phyloP scores from a whole-genome alignment of 2,888 invertebrate species.

The Dendrolimus pini region DNA sequence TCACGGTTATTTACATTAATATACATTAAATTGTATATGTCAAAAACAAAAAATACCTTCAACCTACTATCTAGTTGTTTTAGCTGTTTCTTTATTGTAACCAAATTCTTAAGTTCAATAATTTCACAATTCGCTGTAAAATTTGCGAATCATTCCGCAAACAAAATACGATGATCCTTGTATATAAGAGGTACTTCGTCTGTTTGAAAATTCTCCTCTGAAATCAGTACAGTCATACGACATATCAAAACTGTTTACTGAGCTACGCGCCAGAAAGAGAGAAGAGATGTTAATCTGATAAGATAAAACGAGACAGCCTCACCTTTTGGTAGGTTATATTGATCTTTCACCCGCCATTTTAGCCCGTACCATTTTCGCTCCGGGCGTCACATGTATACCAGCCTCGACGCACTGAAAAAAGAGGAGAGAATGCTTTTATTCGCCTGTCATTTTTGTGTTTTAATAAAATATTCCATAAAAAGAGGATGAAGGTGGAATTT shows the following conservation, averaged over 20 bases:
- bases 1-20: too few species aligned
- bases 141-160: neutral
- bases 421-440: slow-evolving; percentile 60
- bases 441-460: slow-evolving; percentile 61
- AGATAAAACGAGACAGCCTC: slow-evolving; percentile 39
- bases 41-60: too few species aligned
- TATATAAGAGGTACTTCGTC: neutral
- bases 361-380: slow-evolving; percentile 67
- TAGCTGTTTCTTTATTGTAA: too few species aligned
- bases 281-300: slow-evolving; percentile 14
- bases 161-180: neutral
- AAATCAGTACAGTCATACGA: slow-evolving; percentile 59
- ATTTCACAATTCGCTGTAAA: neutral
- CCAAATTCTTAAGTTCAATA: too few species aligned
- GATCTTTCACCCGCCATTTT: slow-evolving; percentile 77
- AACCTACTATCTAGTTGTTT: too few species aligned
- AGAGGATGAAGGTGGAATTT: slow-evolving; percentile 43
- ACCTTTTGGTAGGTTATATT: slow-evolving; percentile 74
- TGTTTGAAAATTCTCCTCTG: slow-evolving; percentile 47
- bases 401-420: slow-evolving; percentile 35
- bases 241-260: slow-evolving; percentile 57
- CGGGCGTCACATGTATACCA: slow-evolving; percentile 64
- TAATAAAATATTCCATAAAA: slow-evolving; percentile 64
- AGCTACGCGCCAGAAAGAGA: slow-evolving; percentile 48
- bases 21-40: too few species aligned